Base-by-base conservation (phyloP, 2,888 invertebrate genomes). In the Caenorhabditis imperialis region DNA sequence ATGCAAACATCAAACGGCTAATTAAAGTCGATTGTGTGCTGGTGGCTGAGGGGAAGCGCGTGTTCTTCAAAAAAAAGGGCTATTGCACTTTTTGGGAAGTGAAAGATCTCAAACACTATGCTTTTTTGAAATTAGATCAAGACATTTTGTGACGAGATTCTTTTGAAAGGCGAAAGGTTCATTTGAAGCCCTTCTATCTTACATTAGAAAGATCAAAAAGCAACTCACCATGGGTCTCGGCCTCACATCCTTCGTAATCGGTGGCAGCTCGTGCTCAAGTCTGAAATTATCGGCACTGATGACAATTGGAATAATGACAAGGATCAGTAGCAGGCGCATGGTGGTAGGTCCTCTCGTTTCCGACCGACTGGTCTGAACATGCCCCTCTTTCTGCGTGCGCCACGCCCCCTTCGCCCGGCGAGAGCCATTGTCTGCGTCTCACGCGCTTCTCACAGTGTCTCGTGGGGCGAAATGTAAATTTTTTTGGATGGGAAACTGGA, bases 161-260 rank as follows among this genome's bases (percentile, higher is more conserved):
- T 37, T 60, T 40, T 25, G 38, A 47, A 35, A n/a, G n/a, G 27
- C n/a, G n/a, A n/a, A n/a, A n/a, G n/a, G n/a, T n/a, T n/a, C n/a
- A n/a, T n/a, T n/a, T n/a, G n/a, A n/a, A n/a, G n/a, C n/a, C n/a
- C n/a, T n/a, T n/a, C n/a, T n/a, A n/a, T n/a, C n/a, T n/a, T n/a
- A n/a, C n/a, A n/a, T n/a, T n/a, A n/a, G n/a, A n/a, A n/a, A n/a
- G n/a, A n/a, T n/a, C n/a, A 30, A 6, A 30, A 30, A 30, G 8
- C 12, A 12, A 67, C 69, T 70, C 63, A 75, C 75, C 75, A 69
- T 75, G 47, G 69, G 62, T 47, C 63, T 62, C 22, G 75, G 75
- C 44, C 75, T 45, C 0, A 75, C 75, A 45, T 75, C 75, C 23
- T 75, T 75, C 10, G 63, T 69, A 18, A 75, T 63, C 35, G 62